These are phyloP conservation scores for Paratrypauchen microcephalus DNA, from an alignment of 2,797 vertebrate genomes.

Conservation along the genomic window DNA sequence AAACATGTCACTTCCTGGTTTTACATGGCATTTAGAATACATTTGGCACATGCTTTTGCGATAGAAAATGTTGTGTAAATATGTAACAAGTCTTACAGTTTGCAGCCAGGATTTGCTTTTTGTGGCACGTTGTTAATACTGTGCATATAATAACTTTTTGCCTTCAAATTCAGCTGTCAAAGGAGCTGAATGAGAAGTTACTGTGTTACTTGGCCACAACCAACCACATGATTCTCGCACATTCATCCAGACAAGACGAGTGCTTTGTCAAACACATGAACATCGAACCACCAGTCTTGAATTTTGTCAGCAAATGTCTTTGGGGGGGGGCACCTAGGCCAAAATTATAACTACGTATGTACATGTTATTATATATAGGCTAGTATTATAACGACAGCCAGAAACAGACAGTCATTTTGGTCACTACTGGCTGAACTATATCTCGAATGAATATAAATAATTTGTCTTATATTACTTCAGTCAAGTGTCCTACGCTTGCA, in stretches of 20 bases:
- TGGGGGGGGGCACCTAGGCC: no score
- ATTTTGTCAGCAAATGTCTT: neutral
- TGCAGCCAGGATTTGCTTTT: neutral
- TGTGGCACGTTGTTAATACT: neutral
- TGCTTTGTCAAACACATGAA: no score
- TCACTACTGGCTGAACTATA: no score
- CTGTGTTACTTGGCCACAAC: neutral
- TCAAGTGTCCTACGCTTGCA: no score
- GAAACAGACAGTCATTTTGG: no score
- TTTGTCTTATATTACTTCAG: no score
- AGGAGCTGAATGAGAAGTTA: neutral
- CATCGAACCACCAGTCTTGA: neutral
- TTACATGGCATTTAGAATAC: slow-evolving; percentile 23
- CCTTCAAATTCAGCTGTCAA: neutral
- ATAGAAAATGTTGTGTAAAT: slow-evolving; percentile 3
- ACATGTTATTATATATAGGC: no score
- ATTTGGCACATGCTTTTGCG: neutral
- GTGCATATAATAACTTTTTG: no score
- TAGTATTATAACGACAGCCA: no score
- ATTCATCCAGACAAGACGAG: neutral
- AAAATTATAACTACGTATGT: no score
- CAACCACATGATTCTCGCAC: neutral
- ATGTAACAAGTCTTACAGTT: slow-evolving; percentile 3
- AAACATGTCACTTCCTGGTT: slow-evolving; percentile 18
- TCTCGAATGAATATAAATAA: no score